Evolutionary conservation across 1,140 invertebrate genomes (phyloP), one percentile per base, ranked within the genome.

Genomic region (Pemphigus obesinymphae): DNA sequence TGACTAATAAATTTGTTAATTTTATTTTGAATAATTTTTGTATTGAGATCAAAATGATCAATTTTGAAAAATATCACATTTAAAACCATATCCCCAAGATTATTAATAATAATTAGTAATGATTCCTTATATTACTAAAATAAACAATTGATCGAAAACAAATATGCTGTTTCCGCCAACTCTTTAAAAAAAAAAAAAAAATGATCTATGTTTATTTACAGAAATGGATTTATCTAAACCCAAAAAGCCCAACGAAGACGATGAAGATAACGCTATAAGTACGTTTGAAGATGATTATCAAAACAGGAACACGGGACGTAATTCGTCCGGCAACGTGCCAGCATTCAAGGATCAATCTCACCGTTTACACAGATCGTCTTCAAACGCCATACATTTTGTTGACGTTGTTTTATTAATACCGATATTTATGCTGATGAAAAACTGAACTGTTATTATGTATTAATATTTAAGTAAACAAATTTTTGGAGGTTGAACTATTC

Each of bases 171-270:
- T 40, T 40, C 10, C 10, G 4, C 10, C 37, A 10, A 40, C 10
- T 45, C 43, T 20, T 10, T 20, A 10, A 34, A 10, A 34, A 26
- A 2, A 63, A 63, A 8, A 34, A 20, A 26, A 26, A 4, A 58
- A n/a, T 31, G 3, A 5, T 17, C 23, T 20, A 3, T 55, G 6
- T 76, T 26, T 58, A 11, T 13, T 43, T 31, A 29, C 53, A 80
- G 76, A 80, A 61, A 80, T 80, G 76, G 55, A 80, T 43, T 80
- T 80, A 45, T 34, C 76, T 10, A 80, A 80, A 10, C 53, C 76
- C 29, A 40, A 37, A 61, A 61, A 37, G 0, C 34, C 34, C 0
- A 26, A 34, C 5, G 76, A 80, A 15, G 37, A 63, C n/a, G 76
- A 45, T 1, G 37, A 58, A 0, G 76, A 80, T 17, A 80, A 80